These are phyloP conservation scores for Tetragonisca angustula DNA, from an alignment of 2,888 invertebrate genomes.

Conservation along the genomic window DNA sequence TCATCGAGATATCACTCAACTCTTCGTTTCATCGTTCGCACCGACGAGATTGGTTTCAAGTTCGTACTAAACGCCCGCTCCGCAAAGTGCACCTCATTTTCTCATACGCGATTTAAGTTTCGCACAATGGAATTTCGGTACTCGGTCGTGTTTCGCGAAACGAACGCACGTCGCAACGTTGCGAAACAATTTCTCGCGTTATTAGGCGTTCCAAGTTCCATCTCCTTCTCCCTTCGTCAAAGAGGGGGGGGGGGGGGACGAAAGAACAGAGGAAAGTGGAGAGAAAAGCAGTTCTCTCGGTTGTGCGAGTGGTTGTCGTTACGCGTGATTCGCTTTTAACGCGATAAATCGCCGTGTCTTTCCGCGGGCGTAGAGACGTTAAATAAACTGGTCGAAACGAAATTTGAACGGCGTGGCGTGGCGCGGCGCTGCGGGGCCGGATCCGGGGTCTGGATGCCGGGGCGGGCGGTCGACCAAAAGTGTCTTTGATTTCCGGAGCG, in stretches of 20 bases:
- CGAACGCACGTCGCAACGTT: neutral
- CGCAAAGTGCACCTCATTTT: neutral
- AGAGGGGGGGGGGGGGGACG: too few relatives aligned
- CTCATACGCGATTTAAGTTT: neutral
- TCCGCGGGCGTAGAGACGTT: slow-evolving; percentile 3
- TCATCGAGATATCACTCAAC: neutral
- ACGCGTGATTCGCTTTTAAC: slow-evolving; percentile 18
- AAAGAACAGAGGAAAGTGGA: neutral
- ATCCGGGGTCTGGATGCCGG: slow-evolving; percentile 10
- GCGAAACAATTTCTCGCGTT: slow-evolving; percentile 7
- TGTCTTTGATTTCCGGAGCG: slow-evolving; percentile 75
- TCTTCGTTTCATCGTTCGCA: neutral
- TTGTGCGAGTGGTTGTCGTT: neutral
- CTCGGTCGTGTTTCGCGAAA: neutral
- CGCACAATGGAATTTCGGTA: neutral
- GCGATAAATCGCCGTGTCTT: slow-evolving; percentile 21
- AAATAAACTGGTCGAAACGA: slow-evolving; percentile 60
- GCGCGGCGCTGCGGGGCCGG: neutral
- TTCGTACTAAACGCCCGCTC: neutral
- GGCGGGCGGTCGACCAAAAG: slow-evolving; percentile 68
- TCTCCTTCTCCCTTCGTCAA: too few relatives aligned
- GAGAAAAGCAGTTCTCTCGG: neutral
- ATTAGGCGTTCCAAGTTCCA: neutral
- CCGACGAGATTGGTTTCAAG: neutral
- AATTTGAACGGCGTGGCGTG: slow-evolving; percentile 49